phyloP scores from a whole-genome alignment of 2,888 invertebrate genomes.

The Mythimna albipuncta region DNA sequence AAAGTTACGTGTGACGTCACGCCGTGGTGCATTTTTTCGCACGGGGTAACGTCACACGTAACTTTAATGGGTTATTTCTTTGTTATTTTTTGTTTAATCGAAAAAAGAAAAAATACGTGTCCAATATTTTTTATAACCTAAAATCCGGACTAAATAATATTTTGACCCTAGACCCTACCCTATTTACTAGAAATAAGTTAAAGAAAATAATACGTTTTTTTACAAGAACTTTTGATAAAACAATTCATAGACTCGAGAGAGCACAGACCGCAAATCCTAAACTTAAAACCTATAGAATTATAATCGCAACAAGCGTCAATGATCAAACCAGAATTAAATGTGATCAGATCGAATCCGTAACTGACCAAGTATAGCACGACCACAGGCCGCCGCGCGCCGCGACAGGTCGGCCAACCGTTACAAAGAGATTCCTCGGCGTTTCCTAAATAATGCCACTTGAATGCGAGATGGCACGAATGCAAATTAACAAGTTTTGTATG shows the following conservation, averaged over 20 bases:
- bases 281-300: slow-evolving; percentile 1
- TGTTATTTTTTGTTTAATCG: too few species aligned
- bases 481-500: slow-evolving; percentile 81
- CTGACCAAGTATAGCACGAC: slow-evolving; percentile 51
- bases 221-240: background rate
- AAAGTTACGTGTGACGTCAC: too few species aligned
- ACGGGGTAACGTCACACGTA: too few species aligned
- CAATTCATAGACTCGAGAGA: background rate
- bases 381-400: slow-evolving; percentile 55
- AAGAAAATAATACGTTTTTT: background rate
- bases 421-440: slow-evolving; percentile 77
- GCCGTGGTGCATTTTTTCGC: too few species aligned
- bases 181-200: background rate
- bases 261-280: background rate
- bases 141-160: too few species aligned
- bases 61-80: too few species aligned
- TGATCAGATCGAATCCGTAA: slow-evolving; percentile 49
- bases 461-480: slow-evolving; percentile 79
- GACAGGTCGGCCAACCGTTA: slow-evolving; percentile 81
- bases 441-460: slow-evolving; percentile 82
- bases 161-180: too few species aligned
- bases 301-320: slow-evolving; percentile 19
- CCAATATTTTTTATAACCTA: too few species aligned
- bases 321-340: slow-evolving; percentile 33
- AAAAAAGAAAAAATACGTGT: too few species aligned